A percentile compares a stretch with the other conserved stretches of the same genome.
Evolutionary conservation across 2,797 vertebrate species (phyloP).

Genomic region (Rhinogobio ventralis): DNA sequence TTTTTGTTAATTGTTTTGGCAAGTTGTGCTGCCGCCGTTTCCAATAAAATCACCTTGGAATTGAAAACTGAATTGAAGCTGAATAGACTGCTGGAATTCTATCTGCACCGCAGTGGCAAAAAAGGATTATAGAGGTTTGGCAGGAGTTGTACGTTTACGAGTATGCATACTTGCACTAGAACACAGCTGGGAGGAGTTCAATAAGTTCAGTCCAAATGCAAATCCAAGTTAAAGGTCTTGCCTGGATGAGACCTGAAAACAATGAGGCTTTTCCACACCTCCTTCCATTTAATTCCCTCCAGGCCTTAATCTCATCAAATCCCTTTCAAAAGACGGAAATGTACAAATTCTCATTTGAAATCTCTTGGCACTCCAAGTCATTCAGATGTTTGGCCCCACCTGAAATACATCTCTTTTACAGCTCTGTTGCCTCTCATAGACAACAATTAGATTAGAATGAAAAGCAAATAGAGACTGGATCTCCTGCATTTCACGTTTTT

Average conservation of each 20-base stretch:
- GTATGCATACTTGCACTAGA: conserved; percentile 21
- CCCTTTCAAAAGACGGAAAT: conserved; percentile 66
- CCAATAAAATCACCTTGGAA: conserved; percentile 83
- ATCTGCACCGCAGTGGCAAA: conserved; percentile 70
- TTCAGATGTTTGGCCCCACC: conserved; percentile 44
- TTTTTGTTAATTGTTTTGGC: conserved; percentile 79
- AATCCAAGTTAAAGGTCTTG: conserved; percentile 75
- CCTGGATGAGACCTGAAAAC: conserved; percentile 69
- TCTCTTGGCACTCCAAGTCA: conserved; percentile 62
- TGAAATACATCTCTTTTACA: neutral
- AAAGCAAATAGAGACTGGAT: neutral
- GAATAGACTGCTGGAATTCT: conserved; percentile 75
- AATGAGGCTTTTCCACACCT: conserved; percentile 66
- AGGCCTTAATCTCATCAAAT: conserved; percentile 73
- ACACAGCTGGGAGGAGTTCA: conserved; percentile 65
- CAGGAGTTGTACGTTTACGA: conserved; percentile 57
- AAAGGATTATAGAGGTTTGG: conserved; percentile 78
- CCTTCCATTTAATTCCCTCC: conserved; percentile 68
- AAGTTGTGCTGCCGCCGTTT: conserved; percentile 66
- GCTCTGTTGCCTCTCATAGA: neutral
- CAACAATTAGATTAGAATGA: neutral
- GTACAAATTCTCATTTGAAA: conserved; percentile 71
- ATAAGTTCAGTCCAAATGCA: conserved; percentile 80
- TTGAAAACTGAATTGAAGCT: conserved; percentile 81
- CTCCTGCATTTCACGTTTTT: neutral